These are phyloP conservation scores for Caenorhabditis wallacei DNA, from an alignment of 2,888 invertebrate species.

Conservation along the genomic window DNA sequence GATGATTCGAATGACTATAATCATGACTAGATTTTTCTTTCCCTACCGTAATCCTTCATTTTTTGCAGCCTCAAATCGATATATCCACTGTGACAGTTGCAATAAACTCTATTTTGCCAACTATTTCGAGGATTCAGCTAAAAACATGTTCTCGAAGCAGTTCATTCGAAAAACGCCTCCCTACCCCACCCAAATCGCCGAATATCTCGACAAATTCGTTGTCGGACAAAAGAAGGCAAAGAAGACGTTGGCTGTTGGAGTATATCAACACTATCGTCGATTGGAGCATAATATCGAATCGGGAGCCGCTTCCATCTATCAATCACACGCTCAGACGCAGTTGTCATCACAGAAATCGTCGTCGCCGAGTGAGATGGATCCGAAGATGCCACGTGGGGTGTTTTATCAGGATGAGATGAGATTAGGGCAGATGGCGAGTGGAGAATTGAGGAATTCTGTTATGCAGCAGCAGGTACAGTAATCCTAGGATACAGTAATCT, in stretches of 20 bases:
- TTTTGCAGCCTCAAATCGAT: conserved; percentile 73
- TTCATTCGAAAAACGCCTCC: conserved; percentile 68
- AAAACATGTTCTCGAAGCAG: conserved; percentile 53
- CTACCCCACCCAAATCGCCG: conserved; percentile 89
- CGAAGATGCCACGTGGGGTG: conserved; percentile 73
- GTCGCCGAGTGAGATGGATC: conserved; percentile 18
- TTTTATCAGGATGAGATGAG: conserved; percentile 73
- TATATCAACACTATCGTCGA: conserved; percentile 97
- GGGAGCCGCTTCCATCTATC: conserved; percentile 68
- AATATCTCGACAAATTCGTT: conserved; percentile 96
- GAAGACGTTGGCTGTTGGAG: conserved; percentile 97
- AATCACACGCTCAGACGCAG: conserved; percentile 6
- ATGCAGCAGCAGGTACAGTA: conserved; percentile 46
- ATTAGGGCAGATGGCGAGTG: conserved; percentile 65
- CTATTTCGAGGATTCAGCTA: conserved; percentile 66
- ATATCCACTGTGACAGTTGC: conserved; percentile 79
- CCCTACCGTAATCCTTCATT: no score
- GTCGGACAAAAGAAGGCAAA: conserved; percentile 91
- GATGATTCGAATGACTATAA: no score
- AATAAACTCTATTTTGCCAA: conserved; percentile 76
- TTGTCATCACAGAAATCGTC: not conserved
- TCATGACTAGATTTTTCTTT: no score
- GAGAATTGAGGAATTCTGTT: conserved; percentile 60
- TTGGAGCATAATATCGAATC: conserved; percentile 90
- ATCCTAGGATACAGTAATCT: conserved; percentile 4